phyloP scores from a whole-genome alignment of 1,140 invertebrate species.

The Apolygus lucorum region DNA sequence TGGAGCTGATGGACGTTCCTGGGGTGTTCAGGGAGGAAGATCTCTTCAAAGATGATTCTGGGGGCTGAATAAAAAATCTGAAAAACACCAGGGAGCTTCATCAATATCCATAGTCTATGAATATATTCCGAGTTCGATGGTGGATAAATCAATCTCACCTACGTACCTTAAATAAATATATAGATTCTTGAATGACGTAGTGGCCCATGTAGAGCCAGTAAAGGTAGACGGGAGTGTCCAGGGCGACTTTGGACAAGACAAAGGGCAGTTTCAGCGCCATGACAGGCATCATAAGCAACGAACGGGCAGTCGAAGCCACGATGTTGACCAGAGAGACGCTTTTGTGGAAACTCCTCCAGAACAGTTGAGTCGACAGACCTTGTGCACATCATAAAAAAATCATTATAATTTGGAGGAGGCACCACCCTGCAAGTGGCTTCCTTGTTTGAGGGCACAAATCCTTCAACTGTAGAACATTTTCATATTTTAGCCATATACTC shows the following conservation, averaged over 20 bases:
- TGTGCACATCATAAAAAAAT: no score
- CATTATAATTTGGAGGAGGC: no score
- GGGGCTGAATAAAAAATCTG: slow-evolving; percentile 40
- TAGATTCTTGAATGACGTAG: slow-evolving; percentile 45
- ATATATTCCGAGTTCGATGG: no score
- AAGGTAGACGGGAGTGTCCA: slow-evolving; percentile 17
- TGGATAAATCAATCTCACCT: no score
- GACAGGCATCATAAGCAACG: neutral
- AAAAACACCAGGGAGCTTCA: no score
- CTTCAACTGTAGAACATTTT: no score
- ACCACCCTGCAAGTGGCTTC: no score
- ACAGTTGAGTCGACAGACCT: neutral
- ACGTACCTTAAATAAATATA: slow-evolving; percentile 45
- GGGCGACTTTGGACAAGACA: neutral
- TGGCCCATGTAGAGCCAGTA: slow-evolving; percentile 45
- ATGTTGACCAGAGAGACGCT: neutral
- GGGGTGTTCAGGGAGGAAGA: slow-evolving; percentile 32
- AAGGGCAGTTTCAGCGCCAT: neutral
- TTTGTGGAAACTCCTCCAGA: neutral
- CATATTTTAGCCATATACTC: no score
- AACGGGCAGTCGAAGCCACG: neutral
- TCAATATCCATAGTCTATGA: slow-evolving; percentile 47
- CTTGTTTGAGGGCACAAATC: no score
- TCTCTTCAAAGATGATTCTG: slow-evolving; percentile 47
- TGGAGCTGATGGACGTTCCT: slow-evolving; percentile 45